phyloP scores from a whole-genome alignment of 2,888 invertebrate species.

The Xanthorhoe spadicearia region DNA sequence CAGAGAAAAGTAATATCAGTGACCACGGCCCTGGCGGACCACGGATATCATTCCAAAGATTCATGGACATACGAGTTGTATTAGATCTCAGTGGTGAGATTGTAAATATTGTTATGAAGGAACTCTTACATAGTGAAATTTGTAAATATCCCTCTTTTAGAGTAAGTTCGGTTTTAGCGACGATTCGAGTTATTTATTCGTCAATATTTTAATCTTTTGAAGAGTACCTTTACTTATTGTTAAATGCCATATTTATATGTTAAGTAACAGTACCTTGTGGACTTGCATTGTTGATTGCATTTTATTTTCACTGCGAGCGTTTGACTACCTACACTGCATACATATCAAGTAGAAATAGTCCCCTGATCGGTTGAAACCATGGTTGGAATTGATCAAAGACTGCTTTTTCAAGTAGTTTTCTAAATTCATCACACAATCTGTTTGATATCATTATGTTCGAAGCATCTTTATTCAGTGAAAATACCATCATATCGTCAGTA shows the following conservation, averaged over 20 bases:
- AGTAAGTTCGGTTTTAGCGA: slow-evolving; percentile 71
- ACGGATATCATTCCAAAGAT: slow-evolving; percentile 65
- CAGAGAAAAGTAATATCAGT: slow-evolving; percentile 71
- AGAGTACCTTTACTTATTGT: slow-evolving; percentile 80
- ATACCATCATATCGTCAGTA: slow-evolving; percentile 52
- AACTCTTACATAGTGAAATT: slow-evolving; percentile 83
- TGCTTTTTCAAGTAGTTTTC: slow-evolving; percentile 70
- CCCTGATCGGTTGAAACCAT: slow-evolving; percentile 57
- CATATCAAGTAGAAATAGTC: slow-evolving; percentile 62
- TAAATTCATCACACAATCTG: slow-evolving; percentile 54
- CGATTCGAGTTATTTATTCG: slow-evolving; percentile 80
- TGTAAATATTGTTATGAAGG: slow-evolving; percentile 82
- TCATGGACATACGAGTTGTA: slow-evolving; percentile 46
- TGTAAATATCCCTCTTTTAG: slow-evolving; percentile 81
- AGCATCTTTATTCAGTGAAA: slow-evolving; percentile 49
- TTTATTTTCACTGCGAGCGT: slow-evolving; percentile 47
- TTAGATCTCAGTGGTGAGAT: slow-evolving; percentile 73
- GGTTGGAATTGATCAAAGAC: slow-evolving; percentile 83
- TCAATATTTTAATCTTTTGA: slow-evolving; percentile 80
- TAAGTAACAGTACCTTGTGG: slow-evolving; percentile 73
- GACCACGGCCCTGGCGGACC: slow-evolving; percentile 51
- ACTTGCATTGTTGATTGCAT: slow-evolving; percentile 54
- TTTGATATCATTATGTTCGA: slow-evolving; percentile 60
- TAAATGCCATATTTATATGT: slow-evolving; percentile 83
- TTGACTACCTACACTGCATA: slow-evolving; percentile 63